These are phyloP conservation scores for Beris morrisii DNA, from an alignment of 2,888 invertebrate species.

Conservation along the genomic window DNA sequence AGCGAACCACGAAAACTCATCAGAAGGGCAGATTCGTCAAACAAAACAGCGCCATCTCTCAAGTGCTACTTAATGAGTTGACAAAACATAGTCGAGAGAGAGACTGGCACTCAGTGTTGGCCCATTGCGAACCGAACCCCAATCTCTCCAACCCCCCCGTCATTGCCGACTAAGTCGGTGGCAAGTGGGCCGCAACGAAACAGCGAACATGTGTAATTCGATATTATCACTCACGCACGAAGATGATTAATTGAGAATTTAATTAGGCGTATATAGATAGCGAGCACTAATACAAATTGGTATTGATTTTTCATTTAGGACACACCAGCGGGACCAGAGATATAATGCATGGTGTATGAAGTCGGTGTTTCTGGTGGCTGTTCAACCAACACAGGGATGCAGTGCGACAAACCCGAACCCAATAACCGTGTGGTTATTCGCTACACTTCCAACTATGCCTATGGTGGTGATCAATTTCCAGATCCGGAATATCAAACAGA, in stretches of 20 bases:
- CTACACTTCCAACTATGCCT: constrained; percentile 7
- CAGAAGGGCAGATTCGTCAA: too few relatives aligned
- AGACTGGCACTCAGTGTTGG: background rate
- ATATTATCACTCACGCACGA: constrained; percentile 38
- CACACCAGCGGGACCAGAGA: too few relatives aligned
- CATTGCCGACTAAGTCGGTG: background rate
- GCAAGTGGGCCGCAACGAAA: background rate
- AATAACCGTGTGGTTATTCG: background rate
- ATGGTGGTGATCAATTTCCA: background rate
- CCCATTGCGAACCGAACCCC: background rate
- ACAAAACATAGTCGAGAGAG: constrained; percentile 7
- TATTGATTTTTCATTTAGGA: constrained; percentile 31
- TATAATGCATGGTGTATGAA: background rate
- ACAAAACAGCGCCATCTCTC: background rate
- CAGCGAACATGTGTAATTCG: constrained; percentile 30
- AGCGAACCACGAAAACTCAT: too few relatives aligned
- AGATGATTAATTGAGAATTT: constrained; percentile 42
- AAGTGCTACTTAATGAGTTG: constrained; percentile 20
- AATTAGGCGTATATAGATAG: constrained; percentile 40
- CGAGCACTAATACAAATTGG: constrained; percentile 31
- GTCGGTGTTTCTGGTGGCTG: background rate
- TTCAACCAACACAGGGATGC: background rate
- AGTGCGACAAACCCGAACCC: background rate
- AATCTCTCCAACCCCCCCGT: background rate
- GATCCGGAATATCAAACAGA: too few relatives aligned